phyloP scores from a whole-genome alignment of 2,888 invertebrate genomes.

The Eristalinus sepulchralis region DNA sequence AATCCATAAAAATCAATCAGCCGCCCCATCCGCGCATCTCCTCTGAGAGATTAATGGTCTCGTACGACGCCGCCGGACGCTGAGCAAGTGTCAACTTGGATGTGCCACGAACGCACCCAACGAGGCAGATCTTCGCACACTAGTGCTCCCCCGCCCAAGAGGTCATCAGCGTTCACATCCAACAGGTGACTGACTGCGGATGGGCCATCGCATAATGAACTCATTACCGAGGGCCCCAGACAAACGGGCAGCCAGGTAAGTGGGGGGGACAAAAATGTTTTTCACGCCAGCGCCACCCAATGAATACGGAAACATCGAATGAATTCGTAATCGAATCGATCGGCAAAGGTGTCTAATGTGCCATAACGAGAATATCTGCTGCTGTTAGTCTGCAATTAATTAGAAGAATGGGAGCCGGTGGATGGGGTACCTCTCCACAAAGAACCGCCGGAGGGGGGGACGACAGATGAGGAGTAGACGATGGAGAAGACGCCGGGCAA shows the following conservation, averaged over 20 bases:
- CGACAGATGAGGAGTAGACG: not conserved
- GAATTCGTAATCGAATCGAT: constrained; percentile 58
- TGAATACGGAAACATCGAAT: constrained; percentile 32
- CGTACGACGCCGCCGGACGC: constrained; percentile 9
- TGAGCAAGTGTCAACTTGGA: constrained; percentile 23
- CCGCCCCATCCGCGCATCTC: not conserved
- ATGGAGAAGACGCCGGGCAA: not conserved
- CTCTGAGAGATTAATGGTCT: constrained; percentile 55
- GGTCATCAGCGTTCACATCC: constrained; percentile 42
- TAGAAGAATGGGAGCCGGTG: not conserved
- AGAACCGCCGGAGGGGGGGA: not conserved
- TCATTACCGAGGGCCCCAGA: constrained; percentile 13
- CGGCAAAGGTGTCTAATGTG: constrained; percentile 47
- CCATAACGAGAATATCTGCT: constrained; percentile 26
- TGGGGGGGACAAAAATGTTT: not conserved
- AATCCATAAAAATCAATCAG: constrained; percentile 65
- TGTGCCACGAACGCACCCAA: not conserved
- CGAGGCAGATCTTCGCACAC: not conserved
- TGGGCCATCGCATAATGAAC: constrained; percentile 18
- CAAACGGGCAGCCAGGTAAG: not conserved
- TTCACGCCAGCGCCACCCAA: not conserved
- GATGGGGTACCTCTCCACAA: not conserved
- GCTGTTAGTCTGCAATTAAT: not conserved
- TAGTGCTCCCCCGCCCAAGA: constrained; percentile 9
- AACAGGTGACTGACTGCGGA: constrained; percentile 49